Conservation (phyloP, 2,888 invertebrate genomes). For the Zaprionus lineosus region DNA sequence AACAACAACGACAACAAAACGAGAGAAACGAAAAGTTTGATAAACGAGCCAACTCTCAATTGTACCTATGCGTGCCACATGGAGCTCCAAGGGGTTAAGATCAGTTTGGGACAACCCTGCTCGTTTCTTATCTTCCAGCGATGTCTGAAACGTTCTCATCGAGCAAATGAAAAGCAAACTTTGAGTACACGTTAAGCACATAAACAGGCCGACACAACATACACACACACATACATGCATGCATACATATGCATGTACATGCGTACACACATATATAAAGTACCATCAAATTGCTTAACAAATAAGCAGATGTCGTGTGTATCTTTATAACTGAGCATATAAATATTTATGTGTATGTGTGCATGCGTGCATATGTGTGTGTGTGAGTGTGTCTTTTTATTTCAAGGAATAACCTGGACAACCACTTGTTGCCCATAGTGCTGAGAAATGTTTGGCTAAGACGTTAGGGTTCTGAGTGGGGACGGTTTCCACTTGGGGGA, state of each 20-base stretch:
- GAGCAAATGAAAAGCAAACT: constrained; percentile 61
- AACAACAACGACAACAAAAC: constrained; percentile 40
- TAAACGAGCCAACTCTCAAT: constrained; percentile 44
- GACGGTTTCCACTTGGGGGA: too few species aligned
- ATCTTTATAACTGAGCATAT: constrained; percentile 15
- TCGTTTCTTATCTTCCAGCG: constrained; percentile 42
- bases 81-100: constrained; percentile 64
- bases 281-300: constrained; percentile 67
- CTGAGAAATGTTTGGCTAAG: constrained; percentile 35
- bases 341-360: constrained; percentile 25
- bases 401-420: constrained; percentile 7
- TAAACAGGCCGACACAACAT: constrained; percentile 25
- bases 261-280: constrained; percentile 17
- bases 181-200: constrained; percentile 21
- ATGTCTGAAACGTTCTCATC: constrained; percentile 24
- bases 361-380: not conserved
- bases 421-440: constrained; percentile 35
- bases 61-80: constrained; percentile 23
- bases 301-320: constrained; percentile 32
- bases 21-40: too few species aligned
- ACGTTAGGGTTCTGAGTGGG: too few species aligned
- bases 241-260: constrained; percentile 4
- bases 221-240: constrained; percentile 13
- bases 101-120: constrained; percentile 18
- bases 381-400: too few species aligned